Conservation (phyloP, 2,113 vertebrate species). For the Gracilinanus agilis region DNA sequence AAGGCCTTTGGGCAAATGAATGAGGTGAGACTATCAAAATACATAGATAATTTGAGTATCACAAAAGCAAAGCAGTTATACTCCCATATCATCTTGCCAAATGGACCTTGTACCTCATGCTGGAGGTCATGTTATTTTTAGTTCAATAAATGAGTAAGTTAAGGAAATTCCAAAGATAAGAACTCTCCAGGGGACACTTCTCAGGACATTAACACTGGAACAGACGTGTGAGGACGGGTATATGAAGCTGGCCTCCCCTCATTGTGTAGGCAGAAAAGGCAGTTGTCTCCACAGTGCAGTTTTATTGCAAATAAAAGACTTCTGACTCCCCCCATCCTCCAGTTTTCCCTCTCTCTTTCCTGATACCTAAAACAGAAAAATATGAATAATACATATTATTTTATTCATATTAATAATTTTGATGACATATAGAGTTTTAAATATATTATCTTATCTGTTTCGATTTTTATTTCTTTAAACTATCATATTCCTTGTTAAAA, state of each 20-base stretch:
- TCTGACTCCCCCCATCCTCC: neutral
- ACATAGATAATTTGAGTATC: conserved; percentile 17
- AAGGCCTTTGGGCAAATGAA: conserved; percentile 12
- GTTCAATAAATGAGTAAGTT: neutral
- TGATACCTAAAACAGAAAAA: neutral
- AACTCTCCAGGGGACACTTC: neutral
- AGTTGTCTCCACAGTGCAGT: neutral
- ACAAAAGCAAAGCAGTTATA: conserved; percentile 55
- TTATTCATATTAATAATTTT: neutral
- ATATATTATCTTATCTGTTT: neutral
- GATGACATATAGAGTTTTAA: neutral
- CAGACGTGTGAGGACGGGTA: neutral
- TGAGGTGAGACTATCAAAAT: conserved; percentile 24
- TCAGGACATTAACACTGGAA: neutral
- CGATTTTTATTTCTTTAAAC: neutral
- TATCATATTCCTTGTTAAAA: neutral
- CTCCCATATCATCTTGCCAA: conserved; percentile 47
- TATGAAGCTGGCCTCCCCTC: neutral
- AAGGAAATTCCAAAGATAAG: neutral
- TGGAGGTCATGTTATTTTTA: conserved; percentile 22
- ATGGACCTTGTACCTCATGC: conserved; percentile 14
- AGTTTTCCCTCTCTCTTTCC: neutral
- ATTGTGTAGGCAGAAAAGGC: neutral
- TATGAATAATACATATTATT: neutral
- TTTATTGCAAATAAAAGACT: neutral